Base-by-base conservation (phyloP, 2,113 vertebrate species). In the Jacana jacana region DNA sequence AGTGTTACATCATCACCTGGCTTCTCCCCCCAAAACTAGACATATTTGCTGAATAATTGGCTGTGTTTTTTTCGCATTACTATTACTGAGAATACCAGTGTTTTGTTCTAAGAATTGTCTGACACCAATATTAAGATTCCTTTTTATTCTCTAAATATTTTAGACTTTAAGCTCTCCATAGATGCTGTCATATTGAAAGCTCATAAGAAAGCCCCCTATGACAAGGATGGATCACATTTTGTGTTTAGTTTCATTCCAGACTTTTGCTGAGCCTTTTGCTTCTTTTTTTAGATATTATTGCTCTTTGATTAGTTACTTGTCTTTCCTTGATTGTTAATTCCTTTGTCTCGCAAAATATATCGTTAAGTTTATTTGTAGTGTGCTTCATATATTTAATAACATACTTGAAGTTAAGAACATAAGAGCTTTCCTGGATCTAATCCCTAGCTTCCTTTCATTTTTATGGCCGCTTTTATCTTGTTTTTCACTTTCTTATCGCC, bases 371-470 rank as follows among this genome's bases (percentile, higher is more conserved):
- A 48, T 93, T 88, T 70, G 13, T 71, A 65, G 31, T 42, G 25
- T 68, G 22, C 28, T 77, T 88, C 42, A 60, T 73, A 39, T 49
- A 66, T 80, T 82, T 91, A 86, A 55, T 88, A 89, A 80, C 37
- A 64, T 70, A 42, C 14, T 95, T 88, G 58, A 66, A 35, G 46
- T 80, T 86, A 66, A 90, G 42, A 63, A 71, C 69, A n/a, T 93
- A 96, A 96, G 86, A 94, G 76, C 90, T 96, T 96, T 94, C 90
- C 88, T 94, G 86, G 86, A 87, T 76, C 48, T n/a, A 40, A 0
- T 80, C 92, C 79, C 42, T 52, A 13, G 27, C 71, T 48, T 80
- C 55, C 39, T 65, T 88, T 55, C 28, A 51, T 81, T 88, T 96
- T 95, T 83, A 94, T 90, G 69, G 75, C 16, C 3, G 11, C 39